Conservation (phyloP, 2,113 vertebrate genomes). For the Globicephala melas region DNA sequence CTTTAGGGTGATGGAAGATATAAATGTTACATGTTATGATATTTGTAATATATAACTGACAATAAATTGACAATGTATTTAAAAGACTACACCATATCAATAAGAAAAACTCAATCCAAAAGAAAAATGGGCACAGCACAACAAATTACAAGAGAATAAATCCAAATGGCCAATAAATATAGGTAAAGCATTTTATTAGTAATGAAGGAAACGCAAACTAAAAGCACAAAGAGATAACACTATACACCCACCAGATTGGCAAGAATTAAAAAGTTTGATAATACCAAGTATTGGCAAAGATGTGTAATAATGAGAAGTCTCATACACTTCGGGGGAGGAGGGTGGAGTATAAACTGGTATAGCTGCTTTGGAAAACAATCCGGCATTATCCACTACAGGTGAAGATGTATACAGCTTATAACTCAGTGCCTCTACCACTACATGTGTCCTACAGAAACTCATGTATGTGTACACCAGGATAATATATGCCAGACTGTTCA, state of each 20-base stretch:
- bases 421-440: not conserved
- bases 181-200: not conserved
- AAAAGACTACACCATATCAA: not conserved
- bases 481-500: not conserved
- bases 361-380: not conserved
- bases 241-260: not conserved
- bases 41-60: not conserved
- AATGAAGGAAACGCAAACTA: conserved; percentile 32
- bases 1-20: not conserved
- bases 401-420: not conserved
- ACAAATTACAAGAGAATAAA: not conserved
- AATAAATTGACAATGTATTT: not conserved
- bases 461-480: not conserved
- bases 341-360: not conserved
- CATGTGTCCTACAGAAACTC: not conserved
- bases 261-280: conserved; percentile 11
- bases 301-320: not conserved
- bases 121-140: not conserved
- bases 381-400: not conserved
- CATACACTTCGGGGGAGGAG: no score
- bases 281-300: not conserved
- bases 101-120: not conserved
- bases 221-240: not conserved
- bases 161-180: not conserved
- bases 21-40: not conserved